Evolutionary conservation across 2,113 vertebrate genomes (phyloP), one percentile per base, ranked within the genome.

Genomic region (Peromyscus leucopus): DNA sequence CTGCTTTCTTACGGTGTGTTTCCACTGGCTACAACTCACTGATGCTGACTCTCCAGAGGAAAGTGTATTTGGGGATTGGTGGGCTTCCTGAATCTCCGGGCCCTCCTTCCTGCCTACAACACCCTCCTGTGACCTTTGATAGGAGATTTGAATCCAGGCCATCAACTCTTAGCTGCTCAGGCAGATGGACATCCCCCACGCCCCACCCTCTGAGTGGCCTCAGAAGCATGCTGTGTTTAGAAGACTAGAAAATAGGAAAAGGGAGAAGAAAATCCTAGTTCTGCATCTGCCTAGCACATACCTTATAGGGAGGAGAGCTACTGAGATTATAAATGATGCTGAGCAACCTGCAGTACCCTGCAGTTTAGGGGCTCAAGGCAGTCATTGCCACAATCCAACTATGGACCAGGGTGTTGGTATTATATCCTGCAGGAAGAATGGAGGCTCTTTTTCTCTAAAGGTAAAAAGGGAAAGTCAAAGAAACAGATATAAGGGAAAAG

Each of bases 61-160:
- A 63, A 46, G 51, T 0, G 0, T 46, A 10, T 65, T 71, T 78
- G 1, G 4, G 21, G 9, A 0, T 2, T 24, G 7, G 2, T 8
- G 46, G 26, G 48, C 26, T 48, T 76, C 55, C 46, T 69, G 51
- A 69, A 67, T 82, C 22, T 95, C 65, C 21, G 36, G 84, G 19
- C 1, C 39, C 65, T 16, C 26, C 11, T 75, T 91, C 65, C 31
- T 19, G 9, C 9, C 51, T 3, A 82, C 9, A 12, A 15, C 15
- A 19, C 48, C 21, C 31, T 93, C 15, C 88, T 33, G 63, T 55
- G 51, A 75, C 10, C 48, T 17, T 2, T 31, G 17, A 24, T 7
- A 31, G 26, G 17, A 21, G 31, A 26, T 16, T 48, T 12, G 55
- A 72, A 51, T 17, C 8, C n/a, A 87, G 51, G 16, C 67, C 39